Evolutionary conservation across 2,888 invertebrate genomes (phyloP), one percentile per base, ranked within the genome.

Genomic region (Laspeyria flexula): DNA sequence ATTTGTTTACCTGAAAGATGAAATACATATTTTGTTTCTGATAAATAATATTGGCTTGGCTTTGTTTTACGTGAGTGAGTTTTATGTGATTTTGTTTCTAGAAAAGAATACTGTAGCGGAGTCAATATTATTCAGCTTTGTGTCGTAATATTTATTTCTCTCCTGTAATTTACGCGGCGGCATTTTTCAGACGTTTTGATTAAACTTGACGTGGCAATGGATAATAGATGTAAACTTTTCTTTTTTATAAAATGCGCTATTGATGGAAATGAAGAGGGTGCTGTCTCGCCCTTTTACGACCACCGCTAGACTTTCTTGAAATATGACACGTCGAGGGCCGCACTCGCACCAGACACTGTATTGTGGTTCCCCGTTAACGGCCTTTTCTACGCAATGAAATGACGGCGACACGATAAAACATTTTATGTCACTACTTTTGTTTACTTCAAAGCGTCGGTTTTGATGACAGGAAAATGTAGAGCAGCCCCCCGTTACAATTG

Each of bases 371-470:
- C 66, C 61, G 65, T 66, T 72, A 68, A 68, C 70, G 53, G 58
- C 55, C 63, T 67, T 71, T 70, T 65, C 71, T 55, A 49, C 42
- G 59, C 61, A 68, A 71, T 71, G 56, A 64, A 68, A 74, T 72
- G 76, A 64, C 67, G 73, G 54, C 65, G 43, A 66, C 75, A 76
- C 77, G 78, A 86, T 85, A 88, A 88, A 87, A 87, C 83, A 82
- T 87, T 88, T 87, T 83, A 85, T 80, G 77, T 77, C 78, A 80
- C 80, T 77, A 79, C 81, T 85, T 81, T 84, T 87, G 83, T 87
- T 87, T 83, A 83, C 77, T 81, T 81, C 80, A 82, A 82, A 83
- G 78, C 63, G 67, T 73, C 68, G 72, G 77, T 76, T 77, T 68
- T 66, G 74, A 73, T 76, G 76, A 73, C 73, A 72, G 67, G 63